Conservation (phyloP, 2,888 invertebrate species). For the Hedya salicella region DNA sequence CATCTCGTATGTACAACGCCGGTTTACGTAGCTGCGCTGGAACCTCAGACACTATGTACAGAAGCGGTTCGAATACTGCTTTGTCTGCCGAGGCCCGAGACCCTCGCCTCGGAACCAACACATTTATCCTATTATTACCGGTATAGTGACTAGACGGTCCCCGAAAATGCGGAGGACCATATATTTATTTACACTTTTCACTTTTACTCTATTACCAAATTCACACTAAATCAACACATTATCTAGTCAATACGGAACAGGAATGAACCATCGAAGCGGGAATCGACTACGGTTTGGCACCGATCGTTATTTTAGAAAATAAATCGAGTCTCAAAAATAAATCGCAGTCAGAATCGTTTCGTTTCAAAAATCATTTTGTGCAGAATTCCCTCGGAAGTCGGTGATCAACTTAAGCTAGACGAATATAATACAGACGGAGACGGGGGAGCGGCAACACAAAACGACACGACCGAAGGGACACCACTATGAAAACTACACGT, state of each 20-base stretch:
- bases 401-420: constrained; percentile 63
- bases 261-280: constrained; percentile 55
- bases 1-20: constrained; percentile 32
- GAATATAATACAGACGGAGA: constrained; percentile 56
- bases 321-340: constrained; percentile 70
- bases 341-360: constrained; percentile 56
- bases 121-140: constrained; percentile 53
- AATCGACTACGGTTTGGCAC: constrained; percentile 60
- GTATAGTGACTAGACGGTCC: constrained; percentile 80
- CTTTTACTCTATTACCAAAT: constrained; percentile 71
- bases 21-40: constrained; percentile 13
- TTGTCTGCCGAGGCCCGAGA: constrained; percentile 46
- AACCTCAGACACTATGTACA: constrained; percentile 26
- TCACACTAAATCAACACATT: constrained; percentile 72
- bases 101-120: constrained; percentile 49
- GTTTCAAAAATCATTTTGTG: constrained; percentile 70
- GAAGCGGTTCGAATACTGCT: constrained; percentile 30
- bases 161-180: constrained; percentile 60
- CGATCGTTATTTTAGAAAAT: constrained; percentile 53
- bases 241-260: constrained; percentile 58
- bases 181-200: constrained; percentile 71
- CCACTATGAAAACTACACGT: constrained; percentile 60
- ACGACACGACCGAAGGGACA: constrained; percentile 10
- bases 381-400: constrained; percentile 74
- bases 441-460: constrained; percentile 49